Evolutionary conservation across 2,113 vertebrate species (phyloP).

Genomic region (Rousettus leschenaultii): DNA sequence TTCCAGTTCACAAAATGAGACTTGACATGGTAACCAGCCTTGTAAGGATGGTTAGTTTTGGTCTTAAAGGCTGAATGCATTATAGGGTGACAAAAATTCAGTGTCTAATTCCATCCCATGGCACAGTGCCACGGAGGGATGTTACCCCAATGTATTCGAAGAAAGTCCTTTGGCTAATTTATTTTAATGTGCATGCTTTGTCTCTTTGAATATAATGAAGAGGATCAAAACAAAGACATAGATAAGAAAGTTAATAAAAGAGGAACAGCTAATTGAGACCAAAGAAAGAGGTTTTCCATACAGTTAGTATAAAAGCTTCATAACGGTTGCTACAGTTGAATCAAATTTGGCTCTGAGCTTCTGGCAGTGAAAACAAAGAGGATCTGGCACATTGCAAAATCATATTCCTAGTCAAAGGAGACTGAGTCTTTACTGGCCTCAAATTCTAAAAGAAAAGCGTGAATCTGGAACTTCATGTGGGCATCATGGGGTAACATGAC

Average conservation of each 20-base stretch:
- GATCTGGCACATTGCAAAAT: neutral
- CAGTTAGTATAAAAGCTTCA: neutral
- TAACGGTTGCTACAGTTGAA: neutral
- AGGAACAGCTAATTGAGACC: neutral
- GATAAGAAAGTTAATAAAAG: neutral
- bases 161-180: neutral
- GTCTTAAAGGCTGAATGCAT: neutral
- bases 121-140: neutral
- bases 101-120: neutral
- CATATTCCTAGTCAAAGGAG: fast-evolving
- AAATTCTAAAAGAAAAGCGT: neutral
- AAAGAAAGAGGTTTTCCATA: neutral
- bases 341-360: neutral
- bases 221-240: neutral
- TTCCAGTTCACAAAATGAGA: neutral
- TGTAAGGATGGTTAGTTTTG: neutral
- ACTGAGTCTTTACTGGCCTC: neutral
- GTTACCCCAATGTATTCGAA: neutral
- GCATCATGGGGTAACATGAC: neutral
- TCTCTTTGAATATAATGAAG: neutral
- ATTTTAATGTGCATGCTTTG: neutral
- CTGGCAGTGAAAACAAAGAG: neutral
- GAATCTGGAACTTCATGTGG: neutral
- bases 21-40: neutral
- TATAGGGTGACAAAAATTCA: neutral